These are phyloP conservation scores for Chiridota heheva DNA, from an alignment of 35 echinoderm and acorn worm genomes.

Conservation along the genomic window DNA sequence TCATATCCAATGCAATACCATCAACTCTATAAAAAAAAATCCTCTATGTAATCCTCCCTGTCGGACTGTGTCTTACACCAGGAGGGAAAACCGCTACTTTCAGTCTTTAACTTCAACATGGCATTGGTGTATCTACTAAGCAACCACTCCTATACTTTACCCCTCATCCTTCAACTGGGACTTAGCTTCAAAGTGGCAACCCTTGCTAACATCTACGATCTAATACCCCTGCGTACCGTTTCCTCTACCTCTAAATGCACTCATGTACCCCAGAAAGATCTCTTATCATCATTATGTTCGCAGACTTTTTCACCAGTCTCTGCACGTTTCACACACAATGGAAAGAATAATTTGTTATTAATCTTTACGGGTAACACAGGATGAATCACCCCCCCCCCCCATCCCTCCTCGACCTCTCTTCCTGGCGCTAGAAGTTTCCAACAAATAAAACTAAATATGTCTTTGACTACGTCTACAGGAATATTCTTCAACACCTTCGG, in stretches of 20 bases:
- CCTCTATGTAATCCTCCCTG: conserved; percentile 29
- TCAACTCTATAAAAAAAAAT: conserved; percentile 37
- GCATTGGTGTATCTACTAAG: conserved; percentile 19
- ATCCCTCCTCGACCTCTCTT: too few species aligned
- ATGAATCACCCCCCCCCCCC: conserved; percentile 24
- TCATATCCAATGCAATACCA: conserved; percentile 21
- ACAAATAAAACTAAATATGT: conserved; percentile 62
- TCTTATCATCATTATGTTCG: too few species aligned
- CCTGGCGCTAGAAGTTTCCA: conserved; percentile 41
- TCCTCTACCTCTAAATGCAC: too few species aligned
- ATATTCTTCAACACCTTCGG: conserved; percentile 23
- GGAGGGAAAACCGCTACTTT: not conserved
- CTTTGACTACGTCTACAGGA: too few species aligned
- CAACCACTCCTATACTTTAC: not conserved
- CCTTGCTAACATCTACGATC: not conserved
- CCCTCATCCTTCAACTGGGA: too few species aligned
- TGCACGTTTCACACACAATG: too few species aligned
- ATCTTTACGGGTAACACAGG: conserved; percentile 52
- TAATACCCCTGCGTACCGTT: not conserved
- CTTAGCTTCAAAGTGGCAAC: conserved; percentile 29
- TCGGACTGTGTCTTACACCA: conserved; percentile 26
- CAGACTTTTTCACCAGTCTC: too few species aligned
- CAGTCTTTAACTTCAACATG: not conserved
- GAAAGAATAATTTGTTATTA: too few species aligned
- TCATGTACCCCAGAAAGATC: too few species aligned